These are phyloP conservation scores for Uloborus plumipes DNA, from an alignment of 2,888 invertebrate genomes.

Conservation along the genomic window DNA sequence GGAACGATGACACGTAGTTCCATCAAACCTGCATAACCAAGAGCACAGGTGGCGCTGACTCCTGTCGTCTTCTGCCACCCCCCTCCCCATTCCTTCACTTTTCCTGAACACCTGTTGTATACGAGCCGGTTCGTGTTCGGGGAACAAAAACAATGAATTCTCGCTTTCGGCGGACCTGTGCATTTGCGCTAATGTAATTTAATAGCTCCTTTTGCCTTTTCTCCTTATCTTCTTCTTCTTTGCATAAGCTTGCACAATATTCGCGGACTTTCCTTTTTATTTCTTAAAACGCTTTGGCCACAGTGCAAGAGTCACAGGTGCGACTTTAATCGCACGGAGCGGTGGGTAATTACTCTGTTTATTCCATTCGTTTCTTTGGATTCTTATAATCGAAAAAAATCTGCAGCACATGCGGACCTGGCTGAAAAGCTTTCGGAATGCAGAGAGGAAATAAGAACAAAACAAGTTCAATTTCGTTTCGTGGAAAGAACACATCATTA, in stretches of 20 bases:
- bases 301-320: too few species aligned
- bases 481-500: too few species aligned
- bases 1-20: constrained; percentile 40
- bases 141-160: constrained; percentile 35
- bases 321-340: too few species aligned
- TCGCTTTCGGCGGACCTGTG: constrained; percentile 17
- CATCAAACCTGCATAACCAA: constrained; percentile 5
- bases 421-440: too few species aligned
- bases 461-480: too few species aligned
- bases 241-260: neutral
- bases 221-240: neutral
- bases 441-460: too few species aligned
- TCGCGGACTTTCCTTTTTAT: neutral
- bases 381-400: too few species aligned
- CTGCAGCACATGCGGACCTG: too few species aligned
- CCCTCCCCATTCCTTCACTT: neutral
- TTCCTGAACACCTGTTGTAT: constrained; percentile 45
- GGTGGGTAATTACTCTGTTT: too few species aligned
- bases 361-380: too few species aligned
- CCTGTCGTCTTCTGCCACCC: neutral
- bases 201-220: constrained; percentile 13
- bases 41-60: constrained; percentile 33
- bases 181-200: constrained; percentile 31
- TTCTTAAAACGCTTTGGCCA: too few species aligned
- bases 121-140: constrained; percentile 26